These are phyloP conservation scores for Phymorhynchus buccinoides DNA, from an alignment of 1,140 invertebrate species.

Conservation along the genomic window DNA sequence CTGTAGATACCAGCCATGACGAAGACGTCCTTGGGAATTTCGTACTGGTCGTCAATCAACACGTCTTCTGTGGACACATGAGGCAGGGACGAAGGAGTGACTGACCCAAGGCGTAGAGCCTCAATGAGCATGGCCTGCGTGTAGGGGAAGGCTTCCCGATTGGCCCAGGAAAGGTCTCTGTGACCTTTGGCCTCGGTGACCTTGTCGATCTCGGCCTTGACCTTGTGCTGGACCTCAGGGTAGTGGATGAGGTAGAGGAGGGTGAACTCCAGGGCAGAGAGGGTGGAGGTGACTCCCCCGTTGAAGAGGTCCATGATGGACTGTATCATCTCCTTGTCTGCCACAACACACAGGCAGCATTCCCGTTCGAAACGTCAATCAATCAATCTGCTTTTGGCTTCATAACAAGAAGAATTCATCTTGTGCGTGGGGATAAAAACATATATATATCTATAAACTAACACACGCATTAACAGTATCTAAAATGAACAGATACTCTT, in stretches of 20 bases:
- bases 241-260: constrained; percentile 44
- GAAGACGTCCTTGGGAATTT: constrained; percentile 44
- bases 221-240: constrained; percentile 42
- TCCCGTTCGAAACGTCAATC: too few relatives aligned
- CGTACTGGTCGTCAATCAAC: constrained; percentile 39
- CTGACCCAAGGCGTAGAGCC: constrained; percentile 40
- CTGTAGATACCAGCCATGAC: constrained; percentile 80
- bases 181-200: constrained; percentile 23
- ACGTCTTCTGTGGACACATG: constrained; percentile 50
- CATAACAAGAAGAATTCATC: too few relatives aligned
- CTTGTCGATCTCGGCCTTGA: constrained; percentile 44
- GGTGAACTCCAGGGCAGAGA: constrained; percentile 47
- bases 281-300: constrained; percentile 44
- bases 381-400: too few relatives aligned
- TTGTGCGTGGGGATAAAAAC: too few relatives aligned
- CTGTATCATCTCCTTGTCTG: constrained; percentile 52
- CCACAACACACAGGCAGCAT: too few relatives aligned
- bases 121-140: constrained; percentile 44
- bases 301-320: constrained; percentile 50
- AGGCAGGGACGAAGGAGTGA: constrained; percentile 46
- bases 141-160: constrained; percentile 39
- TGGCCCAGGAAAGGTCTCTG: constrained; percentile 31
- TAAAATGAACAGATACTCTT: too few relatives aligned
- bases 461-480: too few relatives aligned
- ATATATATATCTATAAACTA: too few relatives aligned